phyloP scores from a whole-genome alignment of 2,113 vertebrate species.

The Apistogramma diplotaenia region DNA sequence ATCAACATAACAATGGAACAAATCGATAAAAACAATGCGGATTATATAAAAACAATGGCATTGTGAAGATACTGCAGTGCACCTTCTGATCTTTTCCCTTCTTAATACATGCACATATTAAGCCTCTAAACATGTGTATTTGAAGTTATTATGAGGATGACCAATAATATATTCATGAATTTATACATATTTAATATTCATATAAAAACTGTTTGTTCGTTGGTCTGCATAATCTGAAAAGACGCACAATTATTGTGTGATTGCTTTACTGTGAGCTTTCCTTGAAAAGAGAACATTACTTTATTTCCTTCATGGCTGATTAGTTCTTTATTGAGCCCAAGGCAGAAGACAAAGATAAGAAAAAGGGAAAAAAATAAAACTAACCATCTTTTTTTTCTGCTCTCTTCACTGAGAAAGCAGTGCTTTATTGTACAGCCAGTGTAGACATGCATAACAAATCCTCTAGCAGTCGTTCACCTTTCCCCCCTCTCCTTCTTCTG shows the following conservation, averaged over 20 bases:
- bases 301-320: background rate
- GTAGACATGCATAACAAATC: background rate
- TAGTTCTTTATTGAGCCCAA: slow-evolving; percentile 5
- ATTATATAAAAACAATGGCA: background rate
- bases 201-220: background rate
- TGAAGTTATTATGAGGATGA: background rate
- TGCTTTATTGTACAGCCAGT: background rate
- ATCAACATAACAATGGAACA: background rate
- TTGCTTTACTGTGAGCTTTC: slow-evolving; percentile 1
- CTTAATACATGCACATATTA: background rate
- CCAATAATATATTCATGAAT: background rate
- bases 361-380: background rate
- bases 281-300: slow-evolving; percentile 4
- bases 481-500: too few species aligned
- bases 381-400: background rate
- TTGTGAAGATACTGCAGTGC: background rate
- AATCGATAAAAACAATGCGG: background rate
- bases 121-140: background rate
- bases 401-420: background rate
- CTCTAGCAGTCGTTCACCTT: background rate
- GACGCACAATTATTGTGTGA: background rate
- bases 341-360: background rate
- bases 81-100: background rate
- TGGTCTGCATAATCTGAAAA: background rate
- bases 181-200: background rate